phyloP scores from a whole-genome alignment of 2,113 vertebrate genomes.

The Thryonomys swinderianus region DNA sequence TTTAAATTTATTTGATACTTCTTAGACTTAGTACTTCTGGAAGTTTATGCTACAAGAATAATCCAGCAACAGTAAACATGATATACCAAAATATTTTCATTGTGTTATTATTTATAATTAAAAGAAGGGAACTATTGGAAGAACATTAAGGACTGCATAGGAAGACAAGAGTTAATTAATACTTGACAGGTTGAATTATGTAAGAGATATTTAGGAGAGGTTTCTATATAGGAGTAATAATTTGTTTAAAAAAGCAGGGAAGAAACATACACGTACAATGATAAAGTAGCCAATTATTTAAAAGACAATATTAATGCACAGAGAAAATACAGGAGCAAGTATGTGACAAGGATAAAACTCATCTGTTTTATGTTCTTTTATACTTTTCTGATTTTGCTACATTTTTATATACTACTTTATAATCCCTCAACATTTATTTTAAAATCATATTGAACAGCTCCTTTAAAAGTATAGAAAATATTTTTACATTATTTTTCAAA shows the following conservation, averaged over 20 bases:
- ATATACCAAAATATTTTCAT: neutral
- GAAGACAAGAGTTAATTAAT: neutral
- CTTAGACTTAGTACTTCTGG: neutral
- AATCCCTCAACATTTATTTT: neutral
- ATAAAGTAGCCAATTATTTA: neutral
- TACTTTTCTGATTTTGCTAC: neutral
- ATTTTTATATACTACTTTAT: neutral
- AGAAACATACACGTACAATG: neutral
- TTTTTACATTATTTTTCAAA: neutral
- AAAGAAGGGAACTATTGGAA: neutral
- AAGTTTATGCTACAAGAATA: constrained; percentile 7
- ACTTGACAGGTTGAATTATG: constrained; percentile 13
- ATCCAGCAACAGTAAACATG: neutral
- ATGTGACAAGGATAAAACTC: neutral
- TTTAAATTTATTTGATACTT: neutral
- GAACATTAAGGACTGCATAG: neutral
- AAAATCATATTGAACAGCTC: neutral
- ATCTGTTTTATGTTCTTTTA: neutral
- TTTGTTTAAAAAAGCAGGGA: neutral
- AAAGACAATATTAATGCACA: neutral
- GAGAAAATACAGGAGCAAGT: neutral
- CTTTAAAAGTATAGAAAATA: neutral
- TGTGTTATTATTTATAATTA: neutral
- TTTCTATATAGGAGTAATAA: neutral
- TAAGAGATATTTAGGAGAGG: neutral